phyloP scores from a whole-genome alignment of 1,140 invertebrate genomes.

The Plectrocnemia conspersa region DNA sequence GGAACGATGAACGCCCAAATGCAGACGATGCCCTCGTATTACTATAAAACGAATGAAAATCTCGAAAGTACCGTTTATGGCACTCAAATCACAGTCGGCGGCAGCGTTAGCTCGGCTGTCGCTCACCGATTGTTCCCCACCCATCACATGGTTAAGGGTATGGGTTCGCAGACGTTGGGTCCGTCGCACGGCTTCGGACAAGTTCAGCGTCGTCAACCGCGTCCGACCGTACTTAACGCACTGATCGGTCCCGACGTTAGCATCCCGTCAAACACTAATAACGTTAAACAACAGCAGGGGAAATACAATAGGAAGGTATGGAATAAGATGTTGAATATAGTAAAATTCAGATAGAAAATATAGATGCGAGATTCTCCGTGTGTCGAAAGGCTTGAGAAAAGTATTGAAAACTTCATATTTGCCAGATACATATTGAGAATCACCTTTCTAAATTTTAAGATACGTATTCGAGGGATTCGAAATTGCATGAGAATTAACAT shows the following conservation, averaged over 20 bases:
- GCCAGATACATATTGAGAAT: too few relatives aligned
- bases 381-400: too few relatives aligned
- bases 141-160: constrained; percentile 12
- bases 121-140: constrained; percentile 32
- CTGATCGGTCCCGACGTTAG: constrained; percentile 19
- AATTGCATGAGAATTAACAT: too few relatives aligned
- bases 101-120: constrained; percentile 29
- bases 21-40: constrained; percentile 4
- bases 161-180: constrained; percentile 35
- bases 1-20: constrained; percentile 6
- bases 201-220: constrained; percentile 51
- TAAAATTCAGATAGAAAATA: too few relatives aligned
- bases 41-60: constrained; percentile 6
- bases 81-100: constrained; percentile 10
- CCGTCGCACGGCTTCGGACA: constrained; percentile 43
- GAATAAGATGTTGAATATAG: too few relatives aligned
- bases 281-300: constrained; percentile 7
- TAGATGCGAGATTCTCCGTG: too few relatives aligned
- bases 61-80: constrained; percentile 2
- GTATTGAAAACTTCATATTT: too few relatives aligned
- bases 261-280: constrained; percentile 4
- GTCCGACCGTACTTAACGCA: constrained; percentile 46
- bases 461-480: too few relatives aligned
- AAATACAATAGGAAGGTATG: constrained; percentile 18
- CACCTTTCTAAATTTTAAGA: too few relatives aligned